These are phyloP conservation scores for Cerastis leucographa DNA, from an alignment of 2,888 invertebrate genomes.

Conservation along the genomic window DNA sequence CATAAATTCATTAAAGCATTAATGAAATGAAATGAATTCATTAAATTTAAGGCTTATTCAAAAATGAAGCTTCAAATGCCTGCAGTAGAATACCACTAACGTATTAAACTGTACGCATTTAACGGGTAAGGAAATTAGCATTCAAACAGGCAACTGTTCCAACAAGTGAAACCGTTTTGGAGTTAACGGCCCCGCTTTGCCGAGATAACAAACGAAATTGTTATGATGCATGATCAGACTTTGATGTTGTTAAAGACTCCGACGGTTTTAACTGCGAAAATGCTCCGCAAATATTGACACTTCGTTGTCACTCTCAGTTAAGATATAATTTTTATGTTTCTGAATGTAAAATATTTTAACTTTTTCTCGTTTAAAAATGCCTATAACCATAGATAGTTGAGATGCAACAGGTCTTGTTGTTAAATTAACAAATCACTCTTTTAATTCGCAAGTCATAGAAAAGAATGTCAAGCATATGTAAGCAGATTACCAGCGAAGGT, in stretches of 20 bases:
- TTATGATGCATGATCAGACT: constrained; percentile 67
- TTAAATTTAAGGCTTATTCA: constrained; percentile 10
- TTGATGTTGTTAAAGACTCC: constrained; percentile 59
- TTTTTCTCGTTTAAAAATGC: too few species aligned
- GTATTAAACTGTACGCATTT: constrained; percentile 45
- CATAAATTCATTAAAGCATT: constrained; percentile 15
- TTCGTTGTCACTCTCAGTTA: background rate
- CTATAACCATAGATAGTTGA: too few species aligned
- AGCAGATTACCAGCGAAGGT: constrained; percentile 18
- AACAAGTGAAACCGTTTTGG: constrained; percentile 69
- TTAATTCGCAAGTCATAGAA: constrained; percentile 6
- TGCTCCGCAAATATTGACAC: constrained; percentile 17
- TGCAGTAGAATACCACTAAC: background rate
- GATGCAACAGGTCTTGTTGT: background rate
- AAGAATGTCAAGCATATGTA: constrained; percentile 15
- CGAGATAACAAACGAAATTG: constrained; percentile 74
- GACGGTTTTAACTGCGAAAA: constrained; percentile 32
- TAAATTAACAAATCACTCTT: background rate
- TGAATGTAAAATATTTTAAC: too few species aligned
- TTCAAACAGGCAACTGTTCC: constrained; percentile 71
- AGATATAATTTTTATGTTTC: background rate
- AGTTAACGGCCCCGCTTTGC: constrained; percentile 68
- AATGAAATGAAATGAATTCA: background rate
- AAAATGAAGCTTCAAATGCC: constrained; percentile 28
- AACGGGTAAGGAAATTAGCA: constrained; percentile 67